Conservation (phyloP, 2,113 vertebrate species). For the Thamnophis sirtalis region DNA sequence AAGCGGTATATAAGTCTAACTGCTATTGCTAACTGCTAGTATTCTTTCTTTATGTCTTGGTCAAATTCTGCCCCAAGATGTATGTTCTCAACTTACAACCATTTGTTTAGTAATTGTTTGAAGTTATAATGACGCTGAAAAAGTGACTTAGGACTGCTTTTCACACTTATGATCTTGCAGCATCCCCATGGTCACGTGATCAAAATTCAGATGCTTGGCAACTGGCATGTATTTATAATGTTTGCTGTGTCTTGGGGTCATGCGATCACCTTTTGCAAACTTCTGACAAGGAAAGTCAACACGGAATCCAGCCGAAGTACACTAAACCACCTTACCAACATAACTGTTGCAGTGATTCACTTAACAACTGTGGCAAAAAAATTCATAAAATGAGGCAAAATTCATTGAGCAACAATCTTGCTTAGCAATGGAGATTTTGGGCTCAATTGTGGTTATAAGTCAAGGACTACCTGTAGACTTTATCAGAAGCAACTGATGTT, state of each 20-base stretch:
- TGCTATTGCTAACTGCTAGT: too few relatives aligned
- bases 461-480: not conserved
- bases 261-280: not conserved
- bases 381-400: not conserved
- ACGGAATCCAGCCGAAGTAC: not conserved
- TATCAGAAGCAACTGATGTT: not conserved
- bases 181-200: not conserved
- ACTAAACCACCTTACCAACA: not conserved
- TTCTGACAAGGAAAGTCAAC: not conserved
- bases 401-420: not conserved
- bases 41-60: not conserved
- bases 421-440: not conserved
- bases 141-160: not conserved
- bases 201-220: not conserved
- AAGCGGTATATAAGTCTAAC: too few relatives aligned
- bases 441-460: not conserved
- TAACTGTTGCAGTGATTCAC: not conserved
- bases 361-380: not conserved
- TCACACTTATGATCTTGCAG: not conserved
- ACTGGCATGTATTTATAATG: not conserved
- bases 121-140: not conserved
- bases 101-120: not conserved
- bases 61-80: not conserved
- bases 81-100: not conserved
- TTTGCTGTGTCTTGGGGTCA: not conserved